phyloP scores from a whole-genome alignment of 2,797 vertebrate genomes.

The Pangasius larnaudii region DNA sequence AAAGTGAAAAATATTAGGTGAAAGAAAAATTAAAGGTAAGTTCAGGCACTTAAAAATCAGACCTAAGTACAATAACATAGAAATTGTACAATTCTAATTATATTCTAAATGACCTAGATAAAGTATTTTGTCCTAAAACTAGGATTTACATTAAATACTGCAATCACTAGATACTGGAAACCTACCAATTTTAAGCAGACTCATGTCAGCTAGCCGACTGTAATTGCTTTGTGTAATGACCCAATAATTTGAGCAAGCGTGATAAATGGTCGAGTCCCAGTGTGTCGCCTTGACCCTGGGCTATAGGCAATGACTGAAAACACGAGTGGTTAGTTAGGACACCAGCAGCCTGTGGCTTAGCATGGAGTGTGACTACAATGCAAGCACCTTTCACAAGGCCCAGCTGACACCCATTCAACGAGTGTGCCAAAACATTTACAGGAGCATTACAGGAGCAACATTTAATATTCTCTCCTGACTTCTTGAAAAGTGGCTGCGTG shows the following conservation, averaged over 20 bases:
- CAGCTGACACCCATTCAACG: slow-evolving; percentile 9
- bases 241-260: slow-evolving; percentile 57
- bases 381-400: slow-evolving; percentile 6
- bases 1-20: neutral
- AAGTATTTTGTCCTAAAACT: neutral
- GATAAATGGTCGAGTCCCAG: slow-evolving; percentile 55
- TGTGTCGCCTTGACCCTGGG: slow-evolving; percentile 45
- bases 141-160: neutral
- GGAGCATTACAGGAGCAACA: slow-evolving; percentile 10
- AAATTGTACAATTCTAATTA: neutral
- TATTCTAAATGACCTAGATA: neutral
- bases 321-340: slow-evolving; percentile 39
- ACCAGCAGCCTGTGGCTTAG: slow-evolving; percentile 39
- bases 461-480: slow-evolving; percentile 37
- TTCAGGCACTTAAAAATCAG: neutral
- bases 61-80: neutral
- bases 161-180: slow-evolving; percentile 7
- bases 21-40: neutral
- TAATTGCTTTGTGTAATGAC: slow-evolving; percentile 57
- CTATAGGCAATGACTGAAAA: slow-evolving; percentile 48
- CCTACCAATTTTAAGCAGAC: slow-evolving; percentile 40
- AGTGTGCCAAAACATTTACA: slow-evolving; percentile 36
- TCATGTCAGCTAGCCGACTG: slow-evolving; percentile 22
- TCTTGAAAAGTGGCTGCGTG: slow-evolving; percentile 36
- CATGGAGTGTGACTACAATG: neutral